A percentile compares a stretch with the other conserved stretches of the same genome.
Conservation (phyloP, 1,140 invertebrate species). For the Trachymyrmex cornetzi region DNA sequence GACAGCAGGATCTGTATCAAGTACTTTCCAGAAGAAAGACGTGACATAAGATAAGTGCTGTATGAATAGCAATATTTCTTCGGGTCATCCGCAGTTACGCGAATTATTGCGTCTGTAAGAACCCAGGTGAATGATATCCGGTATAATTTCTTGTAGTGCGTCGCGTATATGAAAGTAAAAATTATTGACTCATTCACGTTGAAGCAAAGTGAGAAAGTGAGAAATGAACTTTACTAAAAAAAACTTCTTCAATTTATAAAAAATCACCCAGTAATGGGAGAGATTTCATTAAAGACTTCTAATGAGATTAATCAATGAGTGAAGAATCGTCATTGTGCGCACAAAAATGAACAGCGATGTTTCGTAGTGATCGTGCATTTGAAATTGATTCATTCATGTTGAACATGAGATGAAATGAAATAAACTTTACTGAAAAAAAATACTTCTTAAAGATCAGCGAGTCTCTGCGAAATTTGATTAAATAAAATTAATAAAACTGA, state of each 20-base stretch:
- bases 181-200: slow-evolving; percentile 6
- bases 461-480: neutral
- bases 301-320: slow-evolving; percentile 23
- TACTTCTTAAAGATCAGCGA: neutral
- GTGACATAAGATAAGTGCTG: neutral
- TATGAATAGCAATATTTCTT: neutral
- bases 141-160: neutral
- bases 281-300: slow-evolving; percentile 20
- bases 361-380: neutral
- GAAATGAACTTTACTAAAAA: neutral
- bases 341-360: neutral
- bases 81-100: neutral
- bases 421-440: neutral
- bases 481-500: slow-evolving; percentile 19
- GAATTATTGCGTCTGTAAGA: slow-evolving; percentile 4
- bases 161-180: slow-evolving; percentile 25
- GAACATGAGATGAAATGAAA: neutral
- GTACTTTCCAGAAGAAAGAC: neutral
- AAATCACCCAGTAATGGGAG: neutral
- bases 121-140: slow-evolving; percentile 13
- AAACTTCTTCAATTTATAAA: slow-evolving; percentile 18
- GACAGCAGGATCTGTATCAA: neutral
- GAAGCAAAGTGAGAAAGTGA: neutral
- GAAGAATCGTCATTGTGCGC: slow-evolving; percentile 10
- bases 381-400: neutral